Percentiles rank a stretch among this genome's conserved stretches.
phyloP scores from a whole-genome alignment of 2,888 invertebrate genomes.

The Cheilosia vulpina region DNA sequence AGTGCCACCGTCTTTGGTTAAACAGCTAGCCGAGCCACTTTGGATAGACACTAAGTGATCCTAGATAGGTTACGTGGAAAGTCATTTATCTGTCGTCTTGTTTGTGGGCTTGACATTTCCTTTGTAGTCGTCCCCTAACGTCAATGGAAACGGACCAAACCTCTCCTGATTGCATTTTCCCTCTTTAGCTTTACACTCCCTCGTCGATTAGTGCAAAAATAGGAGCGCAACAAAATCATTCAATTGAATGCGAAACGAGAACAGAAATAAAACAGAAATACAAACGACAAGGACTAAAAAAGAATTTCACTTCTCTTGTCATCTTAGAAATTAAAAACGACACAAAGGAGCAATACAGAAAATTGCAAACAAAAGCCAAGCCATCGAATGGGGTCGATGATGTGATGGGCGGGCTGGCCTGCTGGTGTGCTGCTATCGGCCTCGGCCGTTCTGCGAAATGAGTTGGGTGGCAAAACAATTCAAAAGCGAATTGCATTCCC shows the following conservation, averaged over 20 bases:
- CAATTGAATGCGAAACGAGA: slow-evolving; percentile 47
- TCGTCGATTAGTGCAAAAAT: slow-evolving; percentile 31
- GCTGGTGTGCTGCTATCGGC: not conserved
- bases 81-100: no score
- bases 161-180: no score
- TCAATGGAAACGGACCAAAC: not conserved
- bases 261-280: slow-evolving; percentile 18
- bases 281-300: slow-evolving; percentile 41
- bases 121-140: not conserved
- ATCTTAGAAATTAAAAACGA: slow-evolving; percentile 73
- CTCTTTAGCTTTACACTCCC: not conserved
- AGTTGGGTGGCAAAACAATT: slow-evolving; percentile 67
- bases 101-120: no score
- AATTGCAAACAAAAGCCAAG: slow-evolving; percentile 70
- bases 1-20: slow-evolving; percentile 47
- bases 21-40: slow-evolving; percentile 34
- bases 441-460: not conserved
- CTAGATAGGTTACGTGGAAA: slow-evolving; percentile 42
- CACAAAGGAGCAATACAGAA: slow-evolving; percentile 73
- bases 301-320: slow-evolving; percentile 70
- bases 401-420: slow-evolving; percentile 13
- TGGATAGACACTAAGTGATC: slow-evolving; percentile 37
- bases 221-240: slow-evolving; percentile 51
- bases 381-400: slow-evolving; percentile 66
- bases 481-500: slow-evolving; percentile 72